These are phyloP conservation scores for Epinephelus coioides DNA, from an alignment of 2,797 vertebrate genomes.

Conservation along the genomic window DNA sequence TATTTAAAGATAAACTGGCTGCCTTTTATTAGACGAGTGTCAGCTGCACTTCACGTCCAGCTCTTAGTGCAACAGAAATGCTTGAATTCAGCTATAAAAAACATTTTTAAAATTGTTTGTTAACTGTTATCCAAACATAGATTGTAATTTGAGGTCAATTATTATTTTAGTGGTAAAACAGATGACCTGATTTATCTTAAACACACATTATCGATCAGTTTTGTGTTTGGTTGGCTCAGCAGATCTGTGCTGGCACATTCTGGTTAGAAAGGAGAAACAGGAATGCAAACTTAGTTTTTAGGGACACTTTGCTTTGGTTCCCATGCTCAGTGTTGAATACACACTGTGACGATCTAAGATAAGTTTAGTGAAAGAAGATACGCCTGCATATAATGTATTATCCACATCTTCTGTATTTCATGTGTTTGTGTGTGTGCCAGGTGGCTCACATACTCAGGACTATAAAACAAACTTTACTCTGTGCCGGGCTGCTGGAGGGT, in stretches of 20 bases:
- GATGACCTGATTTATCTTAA: no score
- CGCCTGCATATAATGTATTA: neutral
- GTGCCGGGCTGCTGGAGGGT: slow-evolving; percentile 24
- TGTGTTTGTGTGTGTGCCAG: slow-evolving; percentile 6
- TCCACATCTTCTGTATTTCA: slow-evolving; percentile 12
- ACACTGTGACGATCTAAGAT: slow-evolving; percentile 25
- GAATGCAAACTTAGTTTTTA: slow-evolving; percentile 44
- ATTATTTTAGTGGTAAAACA: neutral
- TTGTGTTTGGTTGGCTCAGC: neutral
- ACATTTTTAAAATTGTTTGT: neutral
- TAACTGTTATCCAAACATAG: neutral
- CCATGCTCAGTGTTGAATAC: slow-evolving; percentile 37
- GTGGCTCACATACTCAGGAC: slow-evolving; percentile 22
- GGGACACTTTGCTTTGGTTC: slow-evolving; percentile 39
- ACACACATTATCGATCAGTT: neutral
- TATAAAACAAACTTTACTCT: slow-evolving; percentile 48
- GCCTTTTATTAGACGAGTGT: slow-evolving; percentile 17
- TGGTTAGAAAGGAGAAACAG: slow-evolving; percentile 12
- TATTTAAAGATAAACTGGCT: slow-evolving; percentile 50
- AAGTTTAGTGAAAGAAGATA: slow-evolving; percentile 13
- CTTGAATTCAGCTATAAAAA: neutral
- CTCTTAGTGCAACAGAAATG: slow-evolving; percentile 3
- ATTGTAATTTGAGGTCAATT: neutral
- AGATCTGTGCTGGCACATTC: slow-evolving; percentile 6
- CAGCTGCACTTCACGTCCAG: slow-evolving; percentile 15